Evolutionary conservation across 2,888 invertebrate genomes (phyloP), one percentile per base, ranked within the genome.

Genomic region (Anoplius nigerrimus): DNA sequence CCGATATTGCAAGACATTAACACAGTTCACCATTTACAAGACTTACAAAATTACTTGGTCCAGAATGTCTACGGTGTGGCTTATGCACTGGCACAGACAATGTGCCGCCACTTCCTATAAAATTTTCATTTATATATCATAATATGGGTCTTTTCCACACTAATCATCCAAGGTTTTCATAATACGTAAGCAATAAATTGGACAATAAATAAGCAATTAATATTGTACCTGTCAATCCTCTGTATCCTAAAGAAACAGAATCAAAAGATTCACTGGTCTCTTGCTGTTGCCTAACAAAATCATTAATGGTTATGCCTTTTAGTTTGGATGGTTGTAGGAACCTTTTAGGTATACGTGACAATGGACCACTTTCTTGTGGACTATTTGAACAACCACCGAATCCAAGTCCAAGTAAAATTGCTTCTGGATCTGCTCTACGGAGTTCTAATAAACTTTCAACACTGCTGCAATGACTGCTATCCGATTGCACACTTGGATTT

Each of bases 361-460:
- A 87, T 78, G 87, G 82, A 22, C 88, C 87, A 60, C 71, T 83
- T 2, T 93, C 92, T 82, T 93, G 93, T 60, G 93, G 92, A 69
- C 92, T 92, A 76, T 91, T 91, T 65, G 92, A 91, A 54, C 83
- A 76, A 8, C 94, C 95, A 0, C 95, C 95, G 87, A 95, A 95
- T 13, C 96, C 96, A 62, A 95, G 90, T 75, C 94, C 95, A 59
- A 95, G 89, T 27, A 98, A 91, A 63, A 98, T 93, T 62, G 95
- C 95, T 87, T 97, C 97, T 0, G 97, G 97, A 90, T 98, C 97
- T 21, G 95, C 95, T 84, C 93, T 94, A 46, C 97, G 91, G 18
- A 95, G 92, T 80, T 96, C 95, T 80, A 97, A 89, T 58, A 97
- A 91, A 86, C 95, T 95, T 85, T 96, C 93, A 43, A 96, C 94